Conservation (phyloP, 2,113 vertebrate genomes). For the Oriolus oriolus region DNA sequence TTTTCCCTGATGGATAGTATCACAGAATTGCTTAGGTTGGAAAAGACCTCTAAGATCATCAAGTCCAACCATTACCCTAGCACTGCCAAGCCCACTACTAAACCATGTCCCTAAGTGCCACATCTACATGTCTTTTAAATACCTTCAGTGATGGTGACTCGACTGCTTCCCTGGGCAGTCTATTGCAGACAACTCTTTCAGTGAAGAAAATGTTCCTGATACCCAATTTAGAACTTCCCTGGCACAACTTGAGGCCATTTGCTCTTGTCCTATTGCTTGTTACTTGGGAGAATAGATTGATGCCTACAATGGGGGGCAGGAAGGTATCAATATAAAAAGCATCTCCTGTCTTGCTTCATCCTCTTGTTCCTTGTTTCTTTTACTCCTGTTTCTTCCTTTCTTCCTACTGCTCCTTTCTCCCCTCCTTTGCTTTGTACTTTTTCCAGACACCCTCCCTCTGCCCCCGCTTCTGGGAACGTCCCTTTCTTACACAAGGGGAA, state of each 20-base stretch:
- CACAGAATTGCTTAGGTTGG: background rate
- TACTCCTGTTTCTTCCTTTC: background rate
- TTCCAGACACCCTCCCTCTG: background rate
- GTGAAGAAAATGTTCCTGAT: background rate
- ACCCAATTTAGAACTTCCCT: background rate
- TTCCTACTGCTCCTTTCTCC: background rate
- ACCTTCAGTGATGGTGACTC: background rate
- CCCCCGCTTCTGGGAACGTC: background rate
- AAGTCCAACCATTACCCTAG: background rate
- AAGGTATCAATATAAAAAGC: background rate
- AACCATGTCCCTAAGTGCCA: background rate
- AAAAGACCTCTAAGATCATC: background rate
- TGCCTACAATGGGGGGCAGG: background rate
- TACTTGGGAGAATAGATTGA: background rate
- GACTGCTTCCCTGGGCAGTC: background rate
- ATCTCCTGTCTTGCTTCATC: background rate
- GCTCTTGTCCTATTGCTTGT: background rate
- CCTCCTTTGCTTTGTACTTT: background rate
- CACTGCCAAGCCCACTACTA: background rate
- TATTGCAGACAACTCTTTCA: background rate
- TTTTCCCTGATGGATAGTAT: background rate
- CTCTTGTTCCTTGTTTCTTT: background rate
- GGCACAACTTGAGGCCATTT: background rate
- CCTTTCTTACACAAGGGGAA: background rate
- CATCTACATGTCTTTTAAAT: background rate